phyloP scores from a whole-genome alignment of 1,140 invertebrate genomes.

The Eumeta japonica region DNA sequence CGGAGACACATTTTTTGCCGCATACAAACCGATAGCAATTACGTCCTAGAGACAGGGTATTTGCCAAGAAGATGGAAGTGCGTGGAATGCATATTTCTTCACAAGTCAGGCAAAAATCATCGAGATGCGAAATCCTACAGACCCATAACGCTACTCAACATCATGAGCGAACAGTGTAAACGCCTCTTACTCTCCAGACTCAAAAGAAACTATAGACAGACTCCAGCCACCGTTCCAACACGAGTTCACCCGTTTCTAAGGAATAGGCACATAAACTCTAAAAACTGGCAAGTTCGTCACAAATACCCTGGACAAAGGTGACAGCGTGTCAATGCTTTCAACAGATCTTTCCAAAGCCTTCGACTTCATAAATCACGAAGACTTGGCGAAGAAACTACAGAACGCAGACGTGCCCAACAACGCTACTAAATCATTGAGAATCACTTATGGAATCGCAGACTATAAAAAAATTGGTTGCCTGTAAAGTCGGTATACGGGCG shows the following conservation, averaged over 20 bases:
- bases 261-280: conserved; percentile 3
- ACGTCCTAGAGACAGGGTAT: conserved; percentile 5
- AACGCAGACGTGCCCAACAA: conserved; percentile 4
- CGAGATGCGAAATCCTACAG: background rate
- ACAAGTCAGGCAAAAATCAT: conserved; percentile 5
- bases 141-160: conserved; percentile 7
- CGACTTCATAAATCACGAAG: too few relatives aligned
- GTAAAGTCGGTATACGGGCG: too few relatives aligned
- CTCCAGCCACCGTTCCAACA: conserved; percentile 4
- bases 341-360: conserved; percentile 7
- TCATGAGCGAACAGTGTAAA: conserved; percentile 4
- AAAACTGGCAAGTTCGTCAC: conserved; percentile 3
- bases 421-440: conserved; percentile 9
- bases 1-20: conserved; percentile 1
- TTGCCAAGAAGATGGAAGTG: conserved; percentile 5
- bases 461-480: too few relatives aligned
- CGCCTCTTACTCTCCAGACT: conserved; percentile 1
- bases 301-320: background rate
- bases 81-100: conserved; percentile 4
- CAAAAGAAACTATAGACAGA: background rate
- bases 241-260: conserved; percentile 2
- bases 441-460: conserved; percentile 3
- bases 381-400: conserved; percentile 6
- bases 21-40: conserved; percentile 1
- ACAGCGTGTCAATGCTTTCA: conserved; percentile 6